These are phyloP conservation scores for Leucosticte australis DNA, from an alignment of 2,113 vertebrate species.

Conservation along the genomic window DNA sequence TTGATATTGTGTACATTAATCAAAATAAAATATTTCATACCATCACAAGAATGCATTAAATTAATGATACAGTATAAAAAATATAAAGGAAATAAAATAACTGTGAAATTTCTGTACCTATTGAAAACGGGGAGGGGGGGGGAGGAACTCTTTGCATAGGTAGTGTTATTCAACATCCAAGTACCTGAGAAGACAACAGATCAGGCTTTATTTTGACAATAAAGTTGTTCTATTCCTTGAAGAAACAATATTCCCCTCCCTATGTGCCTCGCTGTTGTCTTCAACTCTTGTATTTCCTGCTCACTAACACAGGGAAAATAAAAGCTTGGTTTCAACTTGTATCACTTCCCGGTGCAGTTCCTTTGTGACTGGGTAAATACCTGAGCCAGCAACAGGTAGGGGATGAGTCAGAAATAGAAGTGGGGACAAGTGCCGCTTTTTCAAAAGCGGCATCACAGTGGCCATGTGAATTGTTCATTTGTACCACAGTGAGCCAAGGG, in stretches of 20 bases:
- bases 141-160: background rate
- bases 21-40: background rate
- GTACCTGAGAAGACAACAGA: background rate
- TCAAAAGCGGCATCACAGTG: background rate
- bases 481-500: background rate
- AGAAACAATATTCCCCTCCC: background rate
- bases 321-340: background rate
- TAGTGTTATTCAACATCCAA: background rate
- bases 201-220: background rate
- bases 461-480: background rate
- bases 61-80: background rate
- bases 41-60: background rate
- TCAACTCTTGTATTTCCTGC: background rate
- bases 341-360: background rate
- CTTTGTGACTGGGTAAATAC: background rate
- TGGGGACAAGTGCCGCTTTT: background rate
- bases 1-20: background rate
- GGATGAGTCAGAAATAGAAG: background rate
- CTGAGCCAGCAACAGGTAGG: background rate
- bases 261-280: background rate
- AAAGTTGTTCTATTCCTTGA: background rate
- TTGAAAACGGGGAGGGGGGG: background rate
- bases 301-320: background rate
- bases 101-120: background rate
- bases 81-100: background rate